Evolutionary conservation across 2,113 vertebrate species (phyloP).

Genomic region (Uropsilus gracilis): DNA sequence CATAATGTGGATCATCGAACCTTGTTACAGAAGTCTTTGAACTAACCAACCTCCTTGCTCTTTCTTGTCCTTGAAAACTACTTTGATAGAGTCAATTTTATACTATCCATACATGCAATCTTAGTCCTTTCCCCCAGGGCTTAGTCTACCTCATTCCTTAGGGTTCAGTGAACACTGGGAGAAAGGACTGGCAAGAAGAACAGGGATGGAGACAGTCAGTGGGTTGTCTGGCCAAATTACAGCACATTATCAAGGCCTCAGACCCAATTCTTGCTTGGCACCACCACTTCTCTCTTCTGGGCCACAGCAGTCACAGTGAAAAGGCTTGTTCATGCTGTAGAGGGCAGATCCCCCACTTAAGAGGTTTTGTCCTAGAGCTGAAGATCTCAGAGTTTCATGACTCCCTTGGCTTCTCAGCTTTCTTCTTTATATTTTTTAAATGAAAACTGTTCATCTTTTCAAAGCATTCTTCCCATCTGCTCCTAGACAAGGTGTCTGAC

Average conservation of each 20-base stretch:
- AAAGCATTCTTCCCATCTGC: slow-evolving; percentile 76
- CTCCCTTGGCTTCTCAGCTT: slow-evolving; percentile 35
- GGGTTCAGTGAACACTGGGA: accelerated
- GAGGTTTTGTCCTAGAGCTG: neutral
- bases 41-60: neutral
- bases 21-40: neutral
- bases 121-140: neutral
- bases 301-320: accelerated
- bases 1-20: neutral
- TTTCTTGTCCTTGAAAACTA: neutral
- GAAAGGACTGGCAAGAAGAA: neutral
- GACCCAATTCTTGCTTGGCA: neutral
- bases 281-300: neutral
- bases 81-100: neutral
- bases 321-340: neutral
- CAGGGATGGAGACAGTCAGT: accelerated
- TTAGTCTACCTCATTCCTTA: neutral
- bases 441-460: slow-evolving; percentile 72
- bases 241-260: accelerated
- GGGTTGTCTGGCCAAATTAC: accelerated
- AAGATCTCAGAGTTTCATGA: slow-evolving; percentile 17
- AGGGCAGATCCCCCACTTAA: accelerated
- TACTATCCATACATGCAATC: accelerated
- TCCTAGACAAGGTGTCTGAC: slow-evolving; percentile 69
- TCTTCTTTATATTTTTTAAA: slow-evolving; percentile 60